Percentiles rank a stretch among this genome's conserved stretches.
Evolutionary conservation across 2,888 invertebrate species (phyloP).

Genomic region (Mechanitis mazaeus): DNA sequence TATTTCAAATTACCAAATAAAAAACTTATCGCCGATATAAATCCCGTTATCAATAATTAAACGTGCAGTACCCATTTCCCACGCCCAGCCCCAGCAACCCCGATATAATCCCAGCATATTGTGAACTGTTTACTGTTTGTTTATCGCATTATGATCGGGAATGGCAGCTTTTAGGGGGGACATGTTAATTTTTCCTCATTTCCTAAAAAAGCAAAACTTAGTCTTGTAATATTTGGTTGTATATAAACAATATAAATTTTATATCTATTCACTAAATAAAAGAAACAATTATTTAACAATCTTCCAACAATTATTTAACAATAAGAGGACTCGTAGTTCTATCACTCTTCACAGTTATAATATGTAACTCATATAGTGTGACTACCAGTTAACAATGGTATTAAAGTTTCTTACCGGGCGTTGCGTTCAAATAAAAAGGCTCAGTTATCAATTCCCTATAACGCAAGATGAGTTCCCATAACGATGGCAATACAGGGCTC

Average conservation of each 20-base stretch:
- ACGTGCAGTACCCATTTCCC: slow-evolving; percentile 22
- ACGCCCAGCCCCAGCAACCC: slow-evolving; percentile 16
- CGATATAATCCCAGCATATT: slow-evolving; percentile 22
- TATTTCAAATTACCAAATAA: slow-evolving; percentile 8
- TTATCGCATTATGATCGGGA: slow-evolving; percentile 11
- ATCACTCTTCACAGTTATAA: background rate
- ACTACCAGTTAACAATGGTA: slow-evolving; percentile 30
- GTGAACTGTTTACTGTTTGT: slow-evolving; percentile 21
- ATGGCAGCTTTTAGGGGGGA: background rate
- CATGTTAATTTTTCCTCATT: background rate
- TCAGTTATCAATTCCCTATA: slow-evolving; percentile 67
- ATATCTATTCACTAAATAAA: too few species aligned
- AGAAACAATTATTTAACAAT: too few species aligned
- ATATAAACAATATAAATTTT: too few species aligned
- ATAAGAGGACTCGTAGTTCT: background rate
- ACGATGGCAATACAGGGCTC: slow-evolving; percentile 66
- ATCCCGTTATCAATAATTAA: slow-evolving; percentile 30
- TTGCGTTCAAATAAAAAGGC: slow-evolving; percentile 54
- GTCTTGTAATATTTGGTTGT: too few species aligned
- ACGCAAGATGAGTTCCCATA: slow-evolving; percentile 68
- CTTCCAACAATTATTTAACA: background rate
- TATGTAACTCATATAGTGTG: slow-evolving; percentile 22
- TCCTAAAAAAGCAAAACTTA: slow-evolving; percentile 1
- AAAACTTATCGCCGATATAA: slow-evolving; percentile 22
- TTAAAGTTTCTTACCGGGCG: slow-evolving; percentile 39